These are phyloP conservation scores for Melanostigma gelatinosum DNA, from an alignment of 2,113 vertebrate genomes.

Conservation along the genomic window DNA sequence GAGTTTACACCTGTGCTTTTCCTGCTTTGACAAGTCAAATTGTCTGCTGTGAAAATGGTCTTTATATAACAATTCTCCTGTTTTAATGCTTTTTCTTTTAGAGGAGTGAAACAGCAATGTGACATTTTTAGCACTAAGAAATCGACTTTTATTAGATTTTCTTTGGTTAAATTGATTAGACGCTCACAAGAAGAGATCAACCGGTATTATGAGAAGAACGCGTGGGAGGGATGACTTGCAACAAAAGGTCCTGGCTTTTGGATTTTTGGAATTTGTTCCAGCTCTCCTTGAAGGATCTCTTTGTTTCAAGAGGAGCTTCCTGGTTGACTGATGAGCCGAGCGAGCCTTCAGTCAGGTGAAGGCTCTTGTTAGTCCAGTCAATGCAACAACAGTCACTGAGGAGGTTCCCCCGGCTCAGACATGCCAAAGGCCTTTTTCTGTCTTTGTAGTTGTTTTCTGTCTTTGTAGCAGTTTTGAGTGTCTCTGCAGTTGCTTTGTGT, in stretches of 20 bases:
- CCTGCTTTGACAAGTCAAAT: too few relatives aligned
- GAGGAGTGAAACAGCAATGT: neutral
- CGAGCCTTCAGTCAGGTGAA: constrained; percentile 27
- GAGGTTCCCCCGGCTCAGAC: neutral
- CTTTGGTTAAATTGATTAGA: neutral
- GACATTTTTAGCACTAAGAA: neutral
- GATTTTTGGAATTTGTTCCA: neutral
- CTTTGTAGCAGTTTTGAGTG: neutral
- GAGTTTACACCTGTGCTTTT: too few relatives aligned
- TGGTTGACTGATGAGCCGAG: constrained; percentile 24
- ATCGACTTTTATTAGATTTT: neutral
- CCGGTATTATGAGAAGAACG: neutral
- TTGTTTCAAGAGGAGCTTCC: constrained; percentile 22
- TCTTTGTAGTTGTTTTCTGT: neutral
- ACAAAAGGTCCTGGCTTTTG: constrained; percentile 1
- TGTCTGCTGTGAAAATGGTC: too few relatives aligned
- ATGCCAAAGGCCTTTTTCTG: too few relatives aligned
- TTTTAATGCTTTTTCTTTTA: neutral
- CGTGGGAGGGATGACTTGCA: neutral
- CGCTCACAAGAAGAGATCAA: neutral
- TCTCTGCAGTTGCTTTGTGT: neutral
- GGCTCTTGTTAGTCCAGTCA: constrained; percentile 22
- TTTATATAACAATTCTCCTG: too few relatives aligned
- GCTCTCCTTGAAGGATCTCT: neutral
- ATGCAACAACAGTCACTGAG: neutral